phyloP scores from a whole-genome alignment of 2,888 invertebrate species.

The Drosophila hawaiiensis region DNA sequence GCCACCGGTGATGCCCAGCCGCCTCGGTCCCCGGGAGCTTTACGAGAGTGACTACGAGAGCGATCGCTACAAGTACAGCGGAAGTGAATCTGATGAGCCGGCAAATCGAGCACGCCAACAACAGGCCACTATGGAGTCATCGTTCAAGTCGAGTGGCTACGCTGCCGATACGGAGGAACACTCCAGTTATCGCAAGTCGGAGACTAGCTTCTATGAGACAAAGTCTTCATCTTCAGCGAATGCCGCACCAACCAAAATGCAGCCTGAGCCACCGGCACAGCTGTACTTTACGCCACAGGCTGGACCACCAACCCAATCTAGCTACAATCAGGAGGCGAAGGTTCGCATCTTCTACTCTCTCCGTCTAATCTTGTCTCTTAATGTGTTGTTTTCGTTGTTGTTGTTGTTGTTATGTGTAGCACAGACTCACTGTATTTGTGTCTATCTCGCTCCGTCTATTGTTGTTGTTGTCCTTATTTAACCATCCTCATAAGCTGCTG shows the following conservation, averaged over 20 bases:
- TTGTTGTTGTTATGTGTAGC: constrained; percentile 61
- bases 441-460: constrained; percentile 2
- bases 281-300: constrained; percentile 62
- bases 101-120: constrained; percentile 66
- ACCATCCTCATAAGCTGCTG: constrained; percentile 17
- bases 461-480: constrained; percentile 24
- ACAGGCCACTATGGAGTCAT: constrained; percentile 75
- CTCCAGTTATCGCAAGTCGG: constrained; percentile 83
- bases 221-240: constrained; percentile 57
- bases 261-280: constrained; percentile 73
- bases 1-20: constrained; percentile 87
- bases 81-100: constrained; percentile 88
- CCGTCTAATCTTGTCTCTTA: constrained; percentile 16
- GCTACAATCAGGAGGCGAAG: constrained; percentile 82
- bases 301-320: constrained; percentile 32
- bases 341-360: constrained; percentile 73
- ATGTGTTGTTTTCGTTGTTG: constrained; percentile 48
- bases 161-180: constrained; percentile 90
- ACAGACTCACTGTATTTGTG: constrained; percentile 46
- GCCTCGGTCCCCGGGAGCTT: constrained; percentile 86
- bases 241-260: constrained; percentile 32
- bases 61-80: constrained; percentile 89
- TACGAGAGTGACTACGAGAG: constrained; percentile 90
- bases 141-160: constrained; percentile 87
- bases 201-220: constrained; percentile 82